Base-by-base conservation (phyloP, 2,888 invertebrate species). In the Drosophila stalkeri region DNA sequence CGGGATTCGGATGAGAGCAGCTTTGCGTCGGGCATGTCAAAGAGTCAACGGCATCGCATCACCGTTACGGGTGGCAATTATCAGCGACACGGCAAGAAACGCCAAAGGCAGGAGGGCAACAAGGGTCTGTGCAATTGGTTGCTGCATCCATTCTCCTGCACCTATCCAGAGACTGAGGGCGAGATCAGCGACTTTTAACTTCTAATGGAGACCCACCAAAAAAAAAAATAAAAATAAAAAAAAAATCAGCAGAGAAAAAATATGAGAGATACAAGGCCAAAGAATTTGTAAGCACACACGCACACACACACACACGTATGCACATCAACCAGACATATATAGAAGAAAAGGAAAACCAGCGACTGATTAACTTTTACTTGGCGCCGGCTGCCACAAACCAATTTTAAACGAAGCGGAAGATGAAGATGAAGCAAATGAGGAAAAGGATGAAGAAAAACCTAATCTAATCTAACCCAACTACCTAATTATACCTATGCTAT, bases 1-100 rank as follows among this genome's bases (percentile, higher is more conserved):
- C 94, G 98, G 72, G 98, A 98, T 92, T 96, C 97, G 81, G 98
- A 98, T 91, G 97, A 97, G 73, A 97, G 97, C 27, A 97, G 97
- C 69, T 95, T 97, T 80, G 97, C 97, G 77, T 98, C 98, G 18
- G 95, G 92, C 54, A 83, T 92, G 67, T 92, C 93, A 3, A 93
- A 93, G 81, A 91, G 92, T 23, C 92, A 92, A 67, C 87, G 92
- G 59, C 92, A 92, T 85, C 91, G 92, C 39, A 93, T 93, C 39
- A 91, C 91, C 62, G 79, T 91, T 33, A 69, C 86, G 3, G 81
- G 81, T 1, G 65, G 69, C 44, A 83, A 76, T 51, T 86, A 81
- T 35, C 85, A 86, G 65, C 66, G 89, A 14, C 89, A 85, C 12
- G 81, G 64, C 65, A 86, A 88, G 75, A 92, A 95, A 81, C 94